These are phyloP conservation scores for rat (Rattus norvegicus) DNA, from an alignment of 2,113 vertebrate genomes.

Conservation along the genomic window GRCr8 NC_086021.1:116824501-116825000, in stretches of 20 bases:
- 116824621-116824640: neutral
- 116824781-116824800: slow-evolving; percentile 22
- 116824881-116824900: neutral
- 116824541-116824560: neutral
- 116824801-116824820: neutral
- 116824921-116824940: neutral
- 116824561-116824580: neutral
- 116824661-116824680: neutral
- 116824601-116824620: slow-evolving; percentile 5
- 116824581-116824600: neutral
- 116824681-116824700: neutral
- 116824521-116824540: slow-evolving; percentile 16
- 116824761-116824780: neutral
- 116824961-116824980: neutral
- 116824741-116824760: neutral
- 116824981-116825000: neutral
- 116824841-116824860: neutral
- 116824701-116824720: slow-evolving; percentile 39
- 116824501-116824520: neutral
- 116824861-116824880: neutral
- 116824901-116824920: neutral
- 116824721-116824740: neutral
- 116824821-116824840: neutral
- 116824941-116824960: neutral
- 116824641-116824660: neutral